These are phyloP conservation scores for Danionella cerebrum DNA, from an alignment of 2,113 vertebrate genomes.

Conservation along the genomic window DNA sequence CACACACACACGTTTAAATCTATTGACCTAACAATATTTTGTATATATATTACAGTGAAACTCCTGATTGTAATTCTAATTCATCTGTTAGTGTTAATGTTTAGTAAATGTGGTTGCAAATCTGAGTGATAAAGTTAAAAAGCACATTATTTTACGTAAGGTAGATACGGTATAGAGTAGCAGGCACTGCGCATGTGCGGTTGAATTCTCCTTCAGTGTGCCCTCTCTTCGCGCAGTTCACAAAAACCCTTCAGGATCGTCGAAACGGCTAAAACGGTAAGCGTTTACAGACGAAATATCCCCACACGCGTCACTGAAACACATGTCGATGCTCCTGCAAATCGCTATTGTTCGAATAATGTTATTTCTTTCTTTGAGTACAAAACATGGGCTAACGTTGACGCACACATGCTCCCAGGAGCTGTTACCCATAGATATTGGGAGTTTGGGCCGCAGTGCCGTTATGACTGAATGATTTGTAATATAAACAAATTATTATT, in stretches of 20 bases:
- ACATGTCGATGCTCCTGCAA: neutral
- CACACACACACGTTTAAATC: too few species aligned
- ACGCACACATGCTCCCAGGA: neutral
- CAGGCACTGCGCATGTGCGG: slow-evolving; percentile 52
- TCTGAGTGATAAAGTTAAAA: neutral
- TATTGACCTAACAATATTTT: too few species aligned
- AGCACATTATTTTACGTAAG: slow-evolving; percentile 36
- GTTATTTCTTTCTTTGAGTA: neutral
- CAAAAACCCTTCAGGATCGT: slow-evolving; percentile 7
- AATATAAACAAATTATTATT: too few species aligned
- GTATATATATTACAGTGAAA: too few species aligned
- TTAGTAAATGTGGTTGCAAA: too few species aligned
- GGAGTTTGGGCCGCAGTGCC: neutral
- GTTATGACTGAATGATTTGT: too few species aligned
- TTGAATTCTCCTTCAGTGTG: slow-evolving; percentile 57
- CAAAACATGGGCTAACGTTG: neutral
- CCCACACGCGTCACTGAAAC: neutral
- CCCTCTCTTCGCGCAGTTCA: slow-evolving; percentile 33
- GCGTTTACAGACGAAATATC: neutral
- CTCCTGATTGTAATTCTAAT: too few species aligned
- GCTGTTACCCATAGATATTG: neutral
- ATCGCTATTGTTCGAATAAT: neutral
- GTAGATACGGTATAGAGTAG: neutral
- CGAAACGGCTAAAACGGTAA: slow-evolving; percentile 48
- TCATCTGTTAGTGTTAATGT: too few species aligned